phyloP scores from a whole-genome alignment of 2,113 vertebrate species.

The Sphaerodactylus townsendi region DNA sequence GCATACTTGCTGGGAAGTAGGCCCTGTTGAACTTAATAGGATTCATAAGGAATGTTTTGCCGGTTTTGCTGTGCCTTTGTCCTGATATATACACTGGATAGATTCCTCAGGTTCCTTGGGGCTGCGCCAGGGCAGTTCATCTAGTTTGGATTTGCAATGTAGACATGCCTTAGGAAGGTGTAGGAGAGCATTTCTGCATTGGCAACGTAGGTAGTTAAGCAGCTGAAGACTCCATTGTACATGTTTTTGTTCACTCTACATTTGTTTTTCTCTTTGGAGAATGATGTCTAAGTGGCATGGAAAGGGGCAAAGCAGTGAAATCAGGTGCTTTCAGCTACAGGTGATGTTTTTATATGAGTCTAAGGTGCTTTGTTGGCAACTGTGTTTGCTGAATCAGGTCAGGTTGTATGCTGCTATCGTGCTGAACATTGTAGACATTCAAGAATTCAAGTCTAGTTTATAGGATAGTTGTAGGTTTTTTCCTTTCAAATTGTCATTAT shows the following conservation, averaged over 20 bases:
- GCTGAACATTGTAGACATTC: neutral
- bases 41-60: too few species aligned
- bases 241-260: neutral
- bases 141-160: neutral
- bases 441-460: neutral
- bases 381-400: neutral
- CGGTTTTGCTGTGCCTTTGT: constrained; percentile 17
- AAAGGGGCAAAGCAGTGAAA: neutral
- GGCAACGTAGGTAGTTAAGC: neutral
- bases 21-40: too few species aligned
- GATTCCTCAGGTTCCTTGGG: neutral
- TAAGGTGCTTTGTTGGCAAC: neutral
- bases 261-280: neutral
- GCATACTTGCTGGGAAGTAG: too few species aligned
- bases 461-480: neutral
- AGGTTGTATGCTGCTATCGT: neutral
- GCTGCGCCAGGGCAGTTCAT: neutral
- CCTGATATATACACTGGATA: constrained; percentile 15
- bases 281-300: neutral
- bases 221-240: neutral
- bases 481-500: too few species aligned
- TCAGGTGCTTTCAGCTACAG: neutral
- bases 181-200: neutral
- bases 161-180: neutral
- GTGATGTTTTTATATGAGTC: neutral